Conservation (phyloP, 2,888 invertebrate genomes). For the Mactromeris polynyma region DNA sequence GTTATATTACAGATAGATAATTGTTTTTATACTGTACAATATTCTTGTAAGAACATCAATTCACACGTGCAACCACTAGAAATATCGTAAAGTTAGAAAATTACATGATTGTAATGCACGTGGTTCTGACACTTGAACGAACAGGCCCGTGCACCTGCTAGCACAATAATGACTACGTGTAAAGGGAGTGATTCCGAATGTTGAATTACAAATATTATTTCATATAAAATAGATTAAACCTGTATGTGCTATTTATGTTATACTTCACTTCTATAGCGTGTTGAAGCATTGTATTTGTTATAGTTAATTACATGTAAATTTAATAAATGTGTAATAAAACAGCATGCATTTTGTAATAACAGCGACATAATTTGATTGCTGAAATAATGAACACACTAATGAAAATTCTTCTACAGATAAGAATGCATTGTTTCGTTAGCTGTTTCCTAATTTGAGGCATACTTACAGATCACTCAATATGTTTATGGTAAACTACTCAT, state of each 20-base stretch:
- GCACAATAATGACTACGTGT: background rate
- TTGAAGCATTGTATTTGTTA: no score
- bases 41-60: background rate
- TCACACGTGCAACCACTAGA: background rate
- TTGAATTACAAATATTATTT: background rate
- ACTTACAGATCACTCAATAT: background rate
- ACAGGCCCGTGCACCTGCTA: background rate
- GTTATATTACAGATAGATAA: background rate
- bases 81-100: background rate
- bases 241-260: no score
- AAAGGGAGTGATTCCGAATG: background rate
- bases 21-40: background rate
- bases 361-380: background rate
- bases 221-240: background rate
- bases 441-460: background rate
- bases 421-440: background rate
- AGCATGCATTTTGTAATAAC: no score
- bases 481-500: background rate
- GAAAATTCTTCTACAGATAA: background rate
- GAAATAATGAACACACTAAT: background rate
- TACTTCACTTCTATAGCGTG: no score
- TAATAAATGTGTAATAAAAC: no score
- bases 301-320: no score
- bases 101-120: background rate
- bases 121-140: background rate